These are phyloP conservation scores for Catajapyx aquilonaris DNA, from an alignment of 1,140 invertebrate species.

Conservation along the genomic window DNA sequence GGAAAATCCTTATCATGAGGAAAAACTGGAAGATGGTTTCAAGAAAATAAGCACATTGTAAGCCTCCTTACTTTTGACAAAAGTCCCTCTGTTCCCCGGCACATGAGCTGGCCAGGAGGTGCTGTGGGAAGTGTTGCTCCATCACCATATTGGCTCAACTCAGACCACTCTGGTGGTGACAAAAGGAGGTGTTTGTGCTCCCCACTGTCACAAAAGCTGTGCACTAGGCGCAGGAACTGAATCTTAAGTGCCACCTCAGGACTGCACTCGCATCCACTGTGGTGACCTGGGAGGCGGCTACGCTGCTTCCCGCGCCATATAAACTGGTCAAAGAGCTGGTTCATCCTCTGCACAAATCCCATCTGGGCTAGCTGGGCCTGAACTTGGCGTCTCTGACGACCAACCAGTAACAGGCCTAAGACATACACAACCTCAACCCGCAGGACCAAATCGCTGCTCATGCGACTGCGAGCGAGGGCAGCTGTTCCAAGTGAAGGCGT, in stretches of 20 bases:
- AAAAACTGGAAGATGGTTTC: too few relatives aligned
- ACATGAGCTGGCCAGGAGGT: too few relatives aligned
- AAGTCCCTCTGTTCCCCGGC: too few relatives aligned
- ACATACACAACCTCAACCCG: constrained; percentile 26
- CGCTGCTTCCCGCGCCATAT: constrained; percentile 18
- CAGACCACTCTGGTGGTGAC: constrained; percentile 7
- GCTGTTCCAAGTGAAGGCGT: too few relatives aligned
- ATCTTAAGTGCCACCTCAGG: constrained; percentile 27
- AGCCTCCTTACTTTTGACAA: too few relatives aligned
- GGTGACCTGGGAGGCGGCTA: constrained; percentile 20
- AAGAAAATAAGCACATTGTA: too few relatives aligned
- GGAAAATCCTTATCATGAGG: too few relatives aligned
- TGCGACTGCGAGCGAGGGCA: too few relatives aligned
- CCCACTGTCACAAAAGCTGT: constrained; percentile 28
- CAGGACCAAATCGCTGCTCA: constrained; percentile 20
- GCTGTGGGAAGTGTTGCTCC: too few relatives aligned
- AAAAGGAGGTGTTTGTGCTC: constrained; percentile 9
- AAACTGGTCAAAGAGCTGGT: constrained; percentile 26
- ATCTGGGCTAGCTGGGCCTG: constrained; percentile 24
- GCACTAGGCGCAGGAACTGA: constrained; percentile 24
- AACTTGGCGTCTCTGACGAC: constrained; percentile 22
- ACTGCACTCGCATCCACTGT: constrained; percentile 24
- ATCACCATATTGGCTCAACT: too few relatives aligned
- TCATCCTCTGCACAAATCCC: constrained; percentile 21
- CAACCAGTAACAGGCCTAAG: constrained; percentile 23